Percentiles rank a stretch among this genome's conserved stretches.
These are phyloP conservation scores for Sorex fumeus DNA, from an alignment of 2,113 vertebrate genomes.

Conservation along the genomic window DNA sequence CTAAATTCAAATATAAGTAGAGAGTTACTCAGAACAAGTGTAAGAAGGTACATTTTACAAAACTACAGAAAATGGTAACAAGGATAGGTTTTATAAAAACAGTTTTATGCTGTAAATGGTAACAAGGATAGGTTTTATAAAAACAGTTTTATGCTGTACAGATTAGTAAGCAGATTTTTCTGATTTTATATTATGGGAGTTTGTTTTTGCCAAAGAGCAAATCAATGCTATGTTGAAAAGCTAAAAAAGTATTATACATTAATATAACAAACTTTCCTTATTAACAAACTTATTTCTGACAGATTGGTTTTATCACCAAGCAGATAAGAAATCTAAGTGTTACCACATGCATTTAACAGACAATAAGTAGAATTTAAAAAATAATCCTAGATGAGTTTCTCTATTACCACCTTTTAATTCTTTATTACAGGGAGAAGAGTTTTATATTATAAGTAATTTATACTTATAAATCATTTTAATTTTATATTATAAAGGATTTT, in stretches of 20 bases:
- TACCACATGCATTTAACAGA: slow-evolving; percentile 15
- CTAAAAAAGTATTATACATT: background rate
- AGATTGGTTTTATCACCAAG: background rate
- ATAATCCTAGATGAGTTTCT: slow-evolving; percentile 39
- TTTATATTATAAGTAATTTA: no score
- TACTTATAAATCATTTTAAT: no score
- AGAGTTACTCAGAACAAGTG: background rate
- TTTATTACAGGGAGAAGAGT: background rate
- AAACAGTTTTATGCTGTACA: background rate
- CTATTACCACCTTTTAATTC: slow-evolving; percentile 50
- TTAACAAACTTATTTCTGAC: slow-evolving; percentile 33
- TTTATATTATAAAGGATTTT: no score
- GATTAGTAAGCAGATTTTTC: background rate
- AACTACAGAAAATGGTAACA: background rate
- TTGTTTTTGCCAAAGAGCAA: slow-evolving; percentile 49
- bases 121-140: no score
- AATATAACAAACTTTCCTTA: background rate
- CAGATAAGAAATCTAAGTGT: slow-evolving; percentile 30
- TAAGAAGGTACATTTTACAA: background rate
- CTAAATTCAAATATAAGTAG: slow-evolving; percentile 38
- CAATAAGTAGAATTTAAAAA: background rate
- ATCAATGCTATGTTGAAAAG: background rate
- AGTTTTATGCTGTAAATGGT: background rate
- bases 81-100: no score
- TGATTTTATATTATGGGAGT: background rate